Percentiles rank a stretch among this genome's conserved stretches.
phyloP scores from a whole-genome alignment of 2,113 vertebrate genomes.

The Callorhinus ursinus region DNA sequence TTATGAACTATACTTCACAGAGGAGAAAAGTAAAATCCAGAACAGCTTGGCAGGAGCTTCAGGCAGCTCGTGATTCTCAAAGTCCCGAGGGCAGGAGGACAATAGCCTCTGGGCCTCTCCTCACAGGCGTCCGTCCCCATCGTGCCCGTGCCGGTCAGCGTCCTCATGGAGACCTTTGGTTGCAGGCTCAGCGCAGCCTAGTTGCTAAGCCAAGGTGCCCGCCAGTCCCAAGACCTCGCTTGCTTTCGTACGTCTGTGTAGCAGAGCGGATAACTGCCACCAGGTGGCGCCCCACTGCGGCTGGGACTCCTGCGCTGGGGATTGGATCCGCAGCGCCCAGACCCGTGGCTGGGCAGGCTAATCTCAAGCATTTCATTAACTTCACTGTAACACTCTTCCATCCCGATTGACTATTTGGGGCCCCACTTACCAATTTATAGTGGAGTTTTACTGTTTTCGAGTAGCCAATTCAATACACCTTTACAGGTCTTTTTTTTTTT shows the following conservation, averaged over 20 bases:
- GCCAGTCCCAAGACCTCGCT: not conserved
- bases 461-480: not conserved
- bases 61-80: not conserved
- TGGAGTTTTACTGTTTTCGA: not conserved
- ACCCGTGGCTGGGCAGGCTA: not conserved
- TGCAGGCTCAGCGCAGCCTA: not conserved
- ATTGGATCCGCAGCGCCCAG: not conserved
- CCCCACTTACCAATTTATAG: not conserved
- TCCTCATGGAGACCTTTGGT: not conserved
- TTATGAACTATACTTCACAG: not conserved
- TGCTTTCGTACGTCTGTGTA: not conserved
- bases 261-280: not conserved
- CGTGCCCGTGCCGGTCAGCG: not conserved
- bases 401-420: not conserved
- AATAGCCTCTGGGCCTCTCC: not conserved
- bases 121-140: not conserved
- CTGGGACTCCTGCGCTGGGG: fast-evolving
- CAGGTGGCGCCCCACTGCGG: not conserved
- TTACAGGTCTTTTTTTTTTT: not conserved
- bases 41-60: not conserved
- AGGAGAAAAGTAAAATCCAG: not conserved
- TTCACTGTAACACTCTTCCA: not conserved
- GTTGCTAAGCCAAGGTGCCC: not conserved
- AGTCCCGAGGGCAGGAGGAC: not conserved
- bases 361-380: not conserved